Base-by-base conservation (phyloP, 2,888 invertebrate species). In the Diarsia brunnea region DNA sequence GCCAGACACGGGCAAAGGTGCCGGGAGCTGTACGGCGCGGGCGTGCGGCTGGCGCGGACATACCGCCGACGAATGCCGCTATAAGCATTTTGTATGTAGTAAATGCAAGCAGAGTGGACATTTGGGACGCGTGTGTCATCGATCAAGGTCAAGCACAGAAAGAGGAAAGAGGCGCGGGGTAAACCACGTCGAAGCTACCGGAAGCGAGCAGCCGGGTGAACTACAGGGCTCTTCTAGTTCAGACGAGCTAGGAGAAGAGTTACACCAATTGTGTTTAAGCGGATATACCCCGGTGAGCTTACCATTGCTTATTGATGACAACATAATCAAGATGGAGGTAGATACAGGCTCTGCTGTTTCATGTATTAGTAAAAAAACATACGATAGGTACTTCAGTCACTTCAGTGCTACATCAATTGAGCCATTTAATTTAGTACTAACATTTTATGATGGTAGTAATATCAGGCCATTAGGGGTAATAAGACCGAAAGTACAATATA, bases 91-190 rank as follows among this genome's bases (percentile, higher is more conserved):
- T 21, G 10, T 51, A 21, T 51, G 51, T 21, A 51, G 51, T 21
- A 51, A 21, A 51, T 51, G 51, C 21, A 51, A 21, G 53, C 64
- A 49, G 12, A 65, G 11, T 21, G 27, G 8, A 27, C 53, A 43
- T 68, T 68, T 55, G 43, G n/a, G 68, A 24, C 43, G 53, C 24
- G 53, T 55, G 53, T 55, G 53, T 24, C 53, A 38, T 11, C 38
- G n/a, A 38, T 10, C 67, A 24, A 24, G 7, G 53, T 10, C 67
- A 24, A 24, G 7, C 38, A 55, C 38, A 12, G 53, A 43, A n/a
- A 68, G 19, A 38, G 68, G 68, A 7, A 68, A 43, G 53, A 68
- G 43, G 38, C 53, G 53, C 53, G 19, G 67, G 16, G 53, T 68
- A 19, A 55, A 68, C 53, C 67, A 68, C 38, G n/a, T 68, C 5